Percentiles rank a stretch among this genome's conserved stretches.
These are phyloP conservation scores for Anneissia japonica DNA, from an alignment of 35 echinoderm and acorn worm genomes.

Conservation along the genomic window DNA sequence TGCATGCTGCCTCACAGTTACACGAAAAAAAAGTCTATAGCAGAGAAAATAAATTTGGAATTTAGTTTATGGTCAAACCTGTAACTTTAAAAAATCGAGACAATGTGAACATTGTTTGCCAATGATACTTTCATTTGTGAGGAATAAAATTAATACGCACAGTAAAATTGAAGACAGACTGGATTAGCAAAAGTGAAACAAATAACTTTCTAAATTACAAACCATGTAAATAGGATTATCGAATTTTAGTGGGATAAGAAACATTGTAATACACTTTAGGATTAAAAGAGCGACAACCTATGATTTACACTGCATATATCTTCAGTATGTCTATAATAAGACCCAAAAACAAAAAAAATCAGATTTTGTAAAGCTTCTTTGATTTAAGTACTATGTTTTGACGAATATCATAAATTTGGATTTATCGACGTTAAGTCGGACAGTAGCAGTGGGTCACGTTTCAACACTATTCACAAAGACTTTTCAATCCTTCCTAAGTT, in stretches of 20 bases:
- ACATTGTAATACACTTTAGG: not conserved
- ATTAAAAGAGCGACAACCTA: not conserved
- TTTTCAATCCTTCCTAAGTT: not conserved
- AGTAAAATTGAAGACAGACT: too few species aligned
- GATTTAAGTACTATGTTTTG: not conserved
- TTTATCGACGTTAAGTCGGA: not conserved
- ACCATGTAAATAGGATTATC: not conserved
- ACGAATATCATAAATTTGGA: not conserved
- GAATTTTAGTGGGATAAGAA: not conserved
- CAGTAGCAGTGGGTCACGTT: not conserved
- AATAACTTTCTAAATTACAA: too few species aligned
- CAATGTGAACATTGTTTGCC: too few species aligned
- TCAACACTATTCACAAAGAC: not conserved
- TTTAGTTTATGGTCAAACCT: too few species aligned
- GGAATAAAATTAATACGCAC: too few species aligned
- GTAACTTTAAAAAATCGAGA: too few species aligned
- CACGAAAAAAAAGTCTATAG: too few species aligned
- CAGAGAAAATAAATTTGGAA: too few species aligned
- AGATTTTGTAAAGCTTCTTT: not conserved
- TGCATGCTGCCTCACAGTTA: too few species aligned
- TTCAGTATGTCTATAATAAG: too few species aligned
- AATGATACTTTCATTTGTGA: too few species aligned
- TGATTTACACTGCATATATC: not conserved
- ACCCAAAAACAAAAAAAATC: not conserved
- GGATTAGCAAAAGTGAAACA: too few species aligned